Conservation (phyloP, 2,888 invertebrate genomes). For the Zygothrica quintamaculata region DNA sequence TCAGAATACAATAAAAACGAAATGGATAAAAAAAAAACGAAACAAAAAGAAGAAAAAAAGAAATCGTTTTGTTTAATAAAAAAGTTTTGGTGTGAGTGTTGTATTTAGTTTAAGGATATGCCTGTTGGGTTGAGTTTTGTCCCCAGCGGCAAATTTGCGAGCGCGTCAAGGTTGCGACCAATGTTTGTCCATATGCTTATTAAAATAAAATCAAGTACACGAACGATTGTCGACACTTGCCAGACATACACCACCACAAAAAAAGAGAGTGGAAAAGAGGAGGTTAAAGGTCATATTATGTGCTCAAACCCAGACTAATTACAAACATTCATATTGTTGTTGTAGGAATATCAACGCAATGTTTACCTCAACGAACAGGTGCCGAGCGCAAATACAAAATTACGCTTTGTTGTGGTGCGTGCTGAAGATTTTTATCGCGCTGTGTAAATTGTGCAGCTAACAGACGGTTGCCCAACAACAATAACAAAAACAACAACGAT, state of each 20-base stretch:
- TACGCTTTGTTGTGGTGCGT: constrained; percentile 66
- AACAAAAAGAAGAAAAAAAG: constrained; percentile 38
- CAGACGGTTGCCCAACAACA: constrained; percentile 37
- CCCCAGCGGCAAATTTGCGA: constrained; percentile 49
- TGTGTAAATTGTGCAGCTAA: constrained; percentile 62
- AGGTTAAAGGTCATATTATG: not conserved
- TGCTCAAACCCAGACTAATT: constrained; percentile 57
- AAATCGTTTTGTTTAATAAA: constrained; percentile 52
- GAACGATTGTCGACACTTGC: constrained; percentile 47
- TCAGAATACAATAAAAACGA: constrained; percentile 17
- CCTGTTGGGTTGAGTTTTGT: too few relatives aligned
- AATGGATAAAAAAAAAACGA: constrained; percentile 29
- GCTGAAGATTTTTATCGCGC: constrained; percentile 66
- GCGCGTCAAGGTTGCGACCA: constrained; percentile 30
- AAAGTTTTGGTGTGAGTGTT: constrained; percentile 7
- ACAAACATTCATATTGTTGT: constrained; percentile 42
- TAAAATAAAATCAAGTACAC: constrained; percentile 71
- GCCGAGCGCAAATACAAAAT: constrained; percentile 50
- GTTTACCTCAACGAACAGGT: constrained; percentile 11
- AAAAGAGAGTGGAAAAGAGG: not conserved
- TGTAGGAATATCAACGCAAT: constrained; percentile 22
- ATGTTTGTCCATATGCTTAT: constrained; percentile 49
- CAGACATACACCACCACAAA: not conserved
- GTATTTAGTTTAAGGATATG: too few relatives aligned
- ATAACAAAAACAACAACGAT: constrained; percentile 8